phyloP scores from a whole-genome alignment of 2,888 invertebrate species.

The Euzetes globulus region DNA sequence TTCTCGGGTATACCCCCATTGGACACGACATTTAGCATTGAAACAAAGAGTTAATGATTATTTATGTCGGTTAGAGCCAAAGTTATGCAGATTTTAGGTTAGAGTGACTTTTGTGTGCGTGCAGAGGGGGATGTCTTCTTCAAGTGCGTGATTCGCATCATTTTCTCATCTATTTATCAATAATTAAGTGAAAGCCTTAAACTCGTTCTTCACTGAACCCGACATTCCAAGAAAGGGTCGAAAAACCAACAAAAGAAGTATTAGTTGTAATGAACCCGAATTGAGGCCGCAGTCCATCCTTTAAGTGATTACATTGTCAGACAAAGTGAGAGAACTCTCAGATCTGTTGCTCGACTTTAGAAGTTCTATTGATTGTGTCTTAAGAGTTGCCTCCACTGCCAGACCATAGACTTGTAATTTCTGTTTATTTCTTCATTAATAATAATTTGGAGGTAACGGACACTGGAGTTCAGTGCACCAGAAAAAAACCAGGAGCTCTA shows the following conservation, averaged over 20 bases:
- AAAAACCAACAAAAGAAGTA: constrained; percentile 17
- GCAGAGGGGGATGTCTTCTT: not conserved
- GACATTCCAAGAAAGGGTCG: constrained; percentile 19
- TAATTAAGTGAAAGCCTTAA: constrained; percentile 25
- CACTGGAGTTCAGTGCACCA: constrained; percentile 29
- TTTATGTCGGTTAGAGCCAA: too few relatives aligned
- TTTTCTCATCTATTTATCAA: not conserved
- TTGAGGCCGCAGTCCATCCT: not conserved
- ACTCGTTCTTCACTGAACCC: not conserved
- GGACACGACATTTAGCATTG: too few relatives aligned
- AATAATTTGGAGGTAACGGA: constrained; percentile 19
- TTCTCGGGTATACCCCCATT: too few relatives aligned
- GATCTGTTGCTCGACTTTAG: not conserved
- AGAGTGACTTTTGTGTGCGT: too few relatives aligned
- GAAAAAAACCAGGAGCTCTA: not conserved
- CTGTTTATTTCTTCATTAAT: not conserved
- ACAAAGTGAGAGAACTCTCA: not conserved
- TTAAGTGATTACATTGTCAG: not conserved
- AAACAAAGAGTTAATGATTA: too few relatives aligned
- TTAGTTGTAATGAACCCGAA: not conserved
- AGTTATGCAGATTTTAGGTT: too few relatives aligned
- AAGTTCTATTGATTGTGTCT: not conserved
- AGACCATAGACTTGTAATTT: not conserved
- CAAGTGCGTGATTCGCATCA: not conserved
- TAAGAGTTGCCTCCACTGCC: not conserved